Evolutionary conservation across 2,797 vertebrate genomes (phyloP).

Genomic region (Onychomys leucogaster): DNA sequence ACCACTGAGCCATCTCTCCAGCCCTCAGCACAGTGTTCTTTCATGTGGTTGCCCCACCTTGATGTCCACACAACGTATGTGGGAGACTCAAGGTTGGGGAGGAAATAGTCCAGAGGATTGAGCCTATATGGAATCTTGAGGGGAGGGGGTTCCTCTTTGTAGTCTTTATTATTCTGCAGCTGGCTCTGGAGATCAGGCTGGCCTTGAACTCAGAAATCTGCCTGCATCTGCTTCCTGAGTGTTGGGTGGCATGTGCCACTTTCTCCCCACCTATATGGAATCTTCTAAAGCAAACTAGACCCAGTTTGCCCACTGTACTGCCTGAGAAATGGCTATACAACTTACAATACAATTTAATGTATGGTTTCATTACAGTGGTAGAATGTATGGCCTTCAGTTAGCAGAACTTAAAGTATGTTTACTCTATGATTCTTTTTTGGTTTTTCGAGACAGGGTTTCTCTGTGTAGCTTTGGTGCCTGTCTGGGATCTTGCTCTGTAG

Average conservation of each 20-base stretch:
- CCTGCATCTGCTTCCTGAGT: background rate
- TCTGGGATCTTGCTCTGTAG: too few relatives aligned
- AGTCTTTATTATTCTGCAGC: background rate
- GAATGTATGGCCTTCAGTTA: background rate
- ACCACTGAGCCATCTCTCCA: too few relatives aligned
- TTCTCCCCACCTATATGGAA: background rate
- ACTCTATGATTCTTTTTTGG: background rate
- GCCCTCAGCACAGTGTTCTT: background rate
- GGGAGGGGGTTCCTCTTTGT: background rate
- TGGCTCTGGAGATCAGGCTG: background rate
- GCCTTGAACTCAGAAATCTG: background rate
- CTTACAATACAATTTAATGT: too few relatives aligned
- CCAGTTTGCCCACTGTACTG: too few relatives aligned
- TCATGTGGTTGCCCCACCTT: background rate
- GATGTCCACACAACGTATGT: background rate
- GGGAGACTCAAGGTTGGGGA: background rate
- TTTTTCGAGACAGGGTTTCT: too few relatives aligned
- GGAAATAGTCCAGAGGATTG: background rate
- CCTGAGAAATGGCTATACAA: fast-evolving
- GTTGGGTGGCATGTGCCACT: background rate
- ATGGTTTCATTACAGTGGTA: fast-evolving
- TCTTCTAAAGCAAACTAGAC: background rate
- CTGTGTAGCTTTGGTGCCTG: too few relatives aligned
- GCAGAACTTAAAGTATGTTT: fast-evolving
- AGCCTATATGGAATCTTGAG: background rate